Conservation (phyloP, 2,113 vertebrate species). For the Eupsittula cactorum region DNA sequence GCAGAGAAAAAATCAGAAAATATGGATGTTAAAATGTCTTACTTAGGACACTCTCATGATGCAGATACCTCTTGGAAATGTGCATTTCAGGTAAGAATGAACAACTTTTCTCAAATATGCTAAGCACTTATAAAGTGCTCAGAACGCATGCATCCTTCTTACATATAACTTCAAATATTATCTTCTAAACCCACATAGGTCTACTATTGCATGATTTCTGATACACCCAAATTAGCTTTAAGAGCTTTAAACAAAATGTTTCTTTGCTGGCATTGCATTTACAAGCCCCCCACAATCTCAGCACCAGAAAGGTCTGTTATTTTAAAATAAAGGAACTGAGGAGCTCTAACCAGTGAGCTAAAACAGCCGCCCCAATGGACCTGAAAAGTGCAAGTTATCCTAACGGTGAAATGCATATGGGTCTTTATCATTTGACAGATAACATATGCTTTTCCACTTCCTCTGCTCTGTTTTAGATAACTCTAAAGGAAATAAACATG, state of each 20-base stretch:
- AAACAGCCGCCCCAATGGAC: slow-evolving; percentile 4
- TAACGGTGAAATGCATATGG: not conserved
- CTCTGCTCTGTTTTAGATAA: not conserved
- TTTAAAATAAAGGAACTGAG: not conserved
- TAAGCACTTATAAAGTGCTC: not conserved
- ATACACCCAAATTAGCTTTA: not conserved
- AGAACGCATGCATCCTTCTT: not conserved
- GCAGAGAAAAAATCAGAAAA: not conserved
- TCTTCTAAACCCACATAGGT: not conserved
- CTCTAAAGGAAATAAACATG: not conserved
- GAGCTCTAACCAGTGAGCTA: not conserved
- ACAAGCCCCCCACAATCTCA: not conserved
- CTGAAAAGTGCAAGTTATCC: not conserved
- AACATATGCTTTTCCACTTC: not conserved
- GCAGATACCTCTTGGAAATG: not conserved
- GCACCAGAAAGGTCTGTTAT: not conserved
- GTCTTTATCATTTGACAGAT: not conserved
- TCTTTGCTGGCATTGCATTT: not conserved
- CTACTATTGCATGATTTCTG: not conserved
- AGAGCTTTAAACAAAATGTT: not conserved
- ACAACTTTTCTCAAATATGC: not conserved
- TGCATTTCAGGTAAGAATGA: not conserved
- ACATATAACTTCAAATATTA: not conserved
- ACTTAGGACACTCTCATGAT: not conserved
- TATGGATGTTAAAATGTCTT: not conserved